A percentile compares a stretch with the other conserved stretches of the same genome.
phyloP scores from a whole-genome alignment of 2,113 vertebrate species.

The Patagioenas fasciata region DNA sequence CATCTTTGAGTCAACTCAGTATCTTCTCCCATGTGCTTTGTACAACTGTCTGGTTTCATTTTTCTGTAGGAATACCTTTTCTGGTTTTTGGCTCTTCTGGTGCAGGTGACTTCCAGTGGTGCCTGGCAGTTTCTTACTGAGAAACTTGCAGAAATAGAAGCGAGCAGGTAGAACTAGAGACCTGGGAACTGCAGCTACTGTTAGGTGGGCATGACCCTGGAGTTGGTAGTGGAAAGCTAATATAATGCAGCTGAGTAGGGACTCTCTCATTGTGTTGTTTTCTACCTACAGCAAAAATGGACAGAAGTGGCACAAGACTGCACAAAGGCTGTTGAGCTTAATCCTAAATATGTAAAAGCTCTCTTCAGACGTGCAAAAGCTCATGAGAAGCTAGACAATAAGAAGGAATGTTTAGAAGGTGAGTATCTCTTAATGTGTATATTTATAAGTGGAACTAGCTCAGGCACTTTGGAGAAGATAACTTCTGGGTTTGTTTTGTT shows the following conservation, averaged over 20 bases:
- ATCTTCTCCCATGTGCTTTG: neutral
- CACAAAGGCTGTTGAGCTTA: constrained; percentile 91
- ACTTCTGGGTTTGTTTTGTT: neutral
- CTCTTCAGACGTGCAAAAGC: constrained; percentile 97
- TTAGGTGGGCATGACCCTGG: neutral
- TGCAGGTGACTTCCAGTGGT: neutral
- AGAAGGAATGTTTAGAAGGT: constrained; percentile 98
- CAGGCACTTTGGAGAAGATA: neutral
- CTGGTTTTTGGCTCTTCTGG: neutral
- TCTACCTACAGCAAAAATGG: constrained; percentile 88
- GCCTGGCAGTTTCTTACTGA: neutral
- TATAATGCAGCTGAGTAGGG: neutral
- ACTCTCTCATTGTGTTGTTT: constrained; percentile 17
- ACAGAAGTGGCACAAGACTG: constrained; percentile 94
- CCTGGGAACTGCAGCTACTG: neutral
- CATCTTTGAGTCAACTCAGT: neutral
- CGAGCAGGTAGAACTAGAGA: neutral
- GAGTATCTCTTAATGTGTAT: neutral
- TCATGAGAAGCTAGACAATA: constrained; percentile 94
- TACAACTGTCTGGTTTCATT: neutral
- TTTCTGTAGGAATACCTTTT: neutral
- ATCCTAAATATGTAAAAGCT: constrained; percentile 96
- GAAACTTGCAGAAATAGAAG: neutral
- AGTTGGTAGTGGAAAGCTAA: neutral
- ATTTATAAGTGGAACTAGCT: neutral